Base-by-base conservation (phyloP, 2,888 invertebrate genomes). In the Leptopilina syphax region DNA sequence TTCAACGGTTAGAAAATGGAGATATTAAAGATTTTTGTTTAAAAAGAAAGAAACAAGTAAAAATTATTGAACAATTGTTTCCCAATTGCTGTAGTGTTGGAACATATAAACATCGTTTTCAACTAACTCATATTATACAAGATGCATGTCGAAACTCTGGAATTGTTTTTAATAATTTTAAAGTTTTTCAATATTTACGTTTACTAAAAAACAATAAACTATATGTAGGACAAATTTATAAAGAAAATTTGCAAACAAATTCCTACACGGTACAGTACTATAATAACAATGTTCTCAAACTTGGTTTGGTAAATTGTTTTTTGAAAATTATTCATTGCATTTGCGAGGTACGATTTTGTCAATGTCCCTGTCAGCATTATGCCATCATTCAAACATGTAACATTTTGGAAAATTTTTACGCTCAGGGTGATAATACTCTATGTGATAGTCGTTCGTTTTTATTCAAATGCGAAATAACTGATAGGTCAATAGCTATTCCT, bases 181-280 rank as follows among this genome's bases (percentile, higher is more conserved):
- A 24, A 41, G 12, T 82, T 12, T 77, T 65, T 12, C 76, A 78
- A 24, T 81, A 79, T 76, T 78, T 76, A 0, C 68, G 82, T 63
- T 24, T 82, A 8, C 57, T 81, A 41, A 82, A 76, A 78, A 54
- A 76, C 41, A 65, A 65, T 54, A 73, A 81, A 79, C 34, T 82
- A 24, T 77, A 77, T 77, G 65, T 80, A 34, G 65, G 79, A 66
- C 18, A 44, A 60, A 24, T 27, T 27, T n/a, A 80, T 77, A 54
- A 57, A 27, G 13, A 67, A 60, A 10, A 50, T 9, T 41, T 82
- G 44, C 77, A 77, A 78, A 81, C 79, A 34, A 18, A 76, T 8
- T 80, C 76, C 24, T 77, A 24, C 8, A 65, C 66, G 9, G 65
- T 77, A 27, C 34, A 79, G n/a, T 60, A 76, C 44, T 1, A 24